phyloP scores from a whole-genome alignment of 1,140 invertebrate genomes.

The Tyrophagus putrescentiae region DNA sequence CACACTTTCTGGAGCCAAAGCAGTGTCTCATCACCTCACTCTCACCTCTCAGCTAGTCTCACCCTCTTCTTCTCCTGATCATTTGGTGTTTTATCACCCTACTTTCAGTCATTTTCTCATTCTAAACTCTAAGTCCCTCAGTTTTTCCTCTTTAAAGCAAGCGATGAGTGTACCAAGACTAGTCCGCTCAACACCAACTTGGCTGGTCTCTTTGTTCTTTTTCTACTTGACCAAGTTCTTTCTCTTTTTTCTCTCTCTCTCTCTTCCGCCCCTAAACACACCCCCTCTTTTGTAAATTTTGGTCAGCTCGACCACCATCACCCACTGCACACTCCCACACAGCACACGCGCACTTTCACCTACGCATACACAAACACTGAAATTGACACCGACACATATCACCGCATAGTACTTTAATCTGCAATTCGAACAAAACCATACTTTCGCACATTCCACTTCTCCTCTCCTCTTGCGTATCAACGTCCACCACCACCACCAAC shows the following conservation, averaged over 20 bases:
- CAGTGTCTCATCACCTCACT: too few species aligned
- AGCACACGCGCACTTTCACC: not conserved
- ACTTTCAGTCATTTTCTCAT: conserved; percentile 4
- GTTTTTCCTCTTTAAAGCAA: too few species aligned
- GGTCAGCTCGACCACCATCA: not conserved
- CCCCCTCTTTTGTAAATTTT: too few species aligned
- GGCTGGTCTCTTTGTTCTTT: not conserved
- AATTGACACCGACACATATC: too few species aligned
- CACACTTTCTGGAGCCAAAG: too few species aligned
- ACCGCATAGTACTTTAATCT: too few species aligned
- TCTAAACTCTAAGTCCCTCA: conserved; percentile 12
- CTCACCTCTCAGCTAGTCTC: too few species aligned
- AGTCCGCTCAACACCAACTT: conserved; percentile 1
- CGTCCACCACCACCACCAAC: too few species aligned
- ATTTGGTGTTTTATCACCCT: not conserved
- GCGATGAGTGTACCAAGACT: conserved; percentile 18
- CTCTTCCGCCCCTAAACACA: not conserved
- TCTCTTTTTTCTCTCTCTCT: not conserved
- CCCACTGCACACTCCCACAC: not conserved
- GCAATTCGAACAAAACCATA: too few species aligned
- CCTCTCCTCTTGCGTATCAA: too few species aligned
- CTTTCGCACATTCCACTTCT: too few species aligned
- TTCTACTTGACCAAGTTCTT: not conserved
- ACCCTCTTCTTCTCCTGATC: not conserved
- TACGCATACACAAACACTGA: not conserved